Conservation (phyloP, 2,113 vertebrate genomes). For the Brienomyrus longianalis region DNA sequence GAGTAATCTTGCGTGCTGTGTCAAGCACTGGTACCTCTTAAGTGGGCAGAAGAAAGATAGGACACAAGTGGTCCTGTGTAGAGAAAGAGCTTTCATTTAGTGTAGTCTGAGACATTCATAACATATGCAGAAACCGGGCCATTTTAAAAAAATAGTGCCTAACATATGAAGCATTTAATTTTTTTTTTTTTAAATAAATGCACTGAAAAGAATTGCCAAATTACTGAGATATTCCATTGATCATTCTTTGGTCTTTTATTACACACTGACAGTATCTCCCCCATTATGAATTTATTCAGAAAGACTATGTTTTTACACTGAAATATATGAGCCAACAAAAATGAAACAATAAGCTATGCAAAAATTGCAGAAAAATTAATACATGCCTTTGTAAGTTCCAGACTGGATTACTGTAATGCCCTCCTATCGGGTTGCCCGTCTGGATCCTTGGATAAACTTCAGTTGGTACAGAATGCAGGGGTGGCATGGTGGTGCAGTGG, state of each 20-base stretch:
- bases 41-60: conserved; percentile 23
- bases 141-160: background rate
- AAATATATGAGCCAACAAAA: background rate
- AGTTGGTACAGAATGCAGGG: too few relatives aligned
- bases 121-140: background rate
- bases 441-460: too few relatives aligned
- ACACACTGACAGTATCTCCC: background rate
- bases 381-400: too few relatives aligned
- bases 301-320: background rate
- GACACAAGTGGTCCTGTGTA: conserved; percentile 6
- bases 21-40: conserved; percentile 17
- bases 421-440: too few relatives aligned
- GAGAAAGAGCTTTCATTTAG: background rate
- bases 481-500: too few relatives aligned
- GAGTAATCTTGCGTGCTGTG: conserved; percentile 11
- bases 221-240: background rate
- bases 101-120: background rate
- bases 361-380: too few relatives aligned
- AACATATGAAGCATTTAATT: background rate
- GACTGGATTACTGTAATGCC: too few relatives aligned
- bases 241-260: background rate
- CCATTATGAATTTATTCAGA: background rate
- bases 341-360: background rate
- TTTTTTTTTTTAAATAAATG: background rate
- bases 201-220: background rate